A percentile compares a stretch with the other conserved stretches of the same genome.
Conservation (phyloP, 1,140 invertebrate genomes). For the Drosophila sturtevanti region DNA sequence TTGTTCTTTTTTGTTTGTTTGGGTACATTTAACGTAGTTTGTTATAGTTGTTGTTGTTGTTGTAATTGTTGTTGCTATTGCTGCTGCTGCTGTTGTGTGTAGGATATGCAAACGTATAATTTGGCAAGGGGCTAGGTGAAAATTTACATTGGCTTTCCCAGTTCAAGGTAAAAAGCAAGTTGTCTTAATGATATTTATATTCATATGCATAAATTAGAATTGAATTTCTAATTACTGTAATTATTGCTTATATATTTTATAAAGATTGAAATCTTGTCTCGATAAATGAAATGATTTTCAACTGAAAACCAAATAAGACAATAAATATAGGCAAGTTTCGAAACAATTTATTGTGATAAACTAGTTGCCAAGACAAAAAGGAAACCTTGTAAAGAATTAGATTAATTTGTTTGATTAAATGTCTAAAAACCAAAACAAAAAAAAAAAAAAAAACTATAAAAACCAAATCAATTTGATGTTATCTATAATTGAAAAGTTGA, state of each 20-base stretch:
- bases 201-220: conserved; percentile 5
- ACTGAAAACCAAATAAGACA: background rate
- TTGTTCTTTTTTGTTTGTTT: background rate
- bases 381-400: conserved; percentile 3
- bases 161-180: conserved; percentile 2
- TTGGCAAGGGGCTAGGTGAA: background rate
- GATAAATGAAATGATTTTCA: background rate
- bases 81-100: background rate
- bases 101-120: background rate
- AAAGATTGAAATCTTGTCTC: background rate
- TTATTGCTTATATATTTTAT: background rate
- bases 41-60: background rate
- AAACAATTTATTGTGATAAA: background rate
- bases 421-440: background rate
- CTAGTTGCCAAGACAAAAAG: background rate
- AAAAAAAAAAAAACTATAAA: background rate
- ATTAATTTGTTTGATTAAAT: conserved; percentile 1
- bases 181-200: background rate
- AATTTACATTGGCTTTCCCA: background rate
- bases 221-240: conserved; percentile 3
- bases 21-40: background rate
- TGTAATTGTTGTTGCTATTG: background rate
- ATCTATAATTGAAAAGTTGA: background rate
- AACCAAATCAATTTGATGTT: background rate
- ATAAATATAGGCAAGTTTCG: too few relatives aligned